A percentile compares a stretch with the other conserved stretches of the same genome.
Conservation (phyloP, 2,113 vertebrate genomes). For the Cinclus cinclus region DNA sequence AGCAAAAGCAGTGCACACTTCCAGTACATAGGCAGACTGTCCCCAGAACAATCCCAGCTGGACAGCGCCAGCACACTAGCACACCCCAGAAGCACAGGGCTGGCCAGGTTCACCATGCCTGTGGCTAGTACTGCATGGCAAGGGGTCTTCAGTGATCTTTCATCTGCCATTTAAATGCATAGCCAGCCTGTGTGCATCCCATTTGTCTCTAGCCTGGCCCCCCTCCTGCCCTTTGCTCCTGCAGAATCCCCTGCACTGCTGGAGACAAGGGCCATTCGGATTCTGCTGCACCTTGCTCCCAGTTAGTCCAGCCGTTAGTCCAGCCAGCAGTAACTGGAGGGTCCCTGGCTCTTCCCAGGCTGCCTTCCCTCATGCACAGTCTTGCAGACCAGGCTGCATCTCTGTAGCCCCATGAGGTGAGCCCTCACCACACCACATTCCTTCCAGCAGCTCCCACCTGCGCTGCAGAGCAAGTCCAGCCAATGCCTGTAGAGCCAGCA, state of each 20-base stretch:
- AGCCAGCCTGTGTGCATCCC: not conserved
- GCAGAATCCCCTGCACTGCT: not conserved
- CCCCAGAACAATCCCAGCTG: accelerated
- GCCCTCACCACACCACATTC: accelerated
- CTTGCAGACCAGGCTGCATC: not conserved
- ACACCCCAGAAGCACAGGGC: not conserved
- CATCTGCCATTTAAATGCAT: accelerated
- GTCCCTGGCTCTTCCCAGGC: not conserved
- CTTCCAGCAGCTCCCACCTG: not conserved
- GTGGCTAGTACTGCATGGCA: accelerated
- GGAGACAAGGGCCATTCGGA: too few species aligned
- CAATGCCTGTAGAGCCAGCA: accelerated
- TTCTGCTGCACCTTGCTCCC: not conserved
- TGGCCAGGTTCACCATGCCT: not conserved
- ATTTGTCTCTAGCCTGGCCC: too few species aligned
- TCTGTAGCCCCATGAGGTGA: accelerated
- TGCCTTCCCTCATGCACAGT: not conserved
- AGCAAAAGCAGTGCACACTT: accelerated
- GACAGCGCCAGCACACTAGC: accelerated
- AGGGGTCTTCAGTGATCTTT: not conserved
- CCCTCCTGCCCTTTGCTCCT: not conserved
- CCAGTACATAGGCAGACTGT: accelerated
- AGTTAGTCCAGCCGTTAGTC: too few species aligned
- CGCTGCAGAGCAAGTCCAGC: accelerated
- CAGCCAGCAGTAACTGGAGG: not conserved